Percentiles rank a stretch among this genome's conserved stretches.
Conservation (phyloP, 2,113 vertebrate species). For the Chascanopsetta lugubris region DNA sequence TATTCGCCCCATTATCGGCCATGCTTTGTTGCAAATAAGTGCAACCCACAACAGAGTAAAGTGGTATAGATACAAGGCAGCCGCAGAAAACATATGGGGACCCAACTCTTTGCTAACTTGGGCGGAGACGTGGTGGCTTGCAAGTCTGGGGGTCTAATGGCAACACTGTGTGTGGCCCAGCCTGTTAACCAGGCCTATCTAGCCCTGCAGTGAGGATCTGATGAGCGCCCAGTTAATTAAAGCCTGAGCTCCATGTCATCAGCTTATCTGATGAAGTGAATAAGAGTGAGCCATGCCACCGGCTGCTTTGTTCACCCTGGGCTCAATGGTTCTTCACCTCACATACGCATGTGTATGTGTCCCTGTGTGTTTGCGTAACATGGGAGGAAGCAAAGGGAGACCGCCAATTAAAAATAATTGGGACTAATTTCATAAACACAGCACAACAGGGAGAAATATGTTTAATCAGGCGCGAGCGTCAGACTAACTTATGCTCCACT, state of each 20-base stretch:
- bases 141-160: constrained; percentile 7
- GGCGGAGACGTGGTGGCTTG: constrained; percentile 9
- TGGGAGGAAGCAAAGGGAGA: constrained; percentile 61
- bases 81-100: constrained; percentile 14
- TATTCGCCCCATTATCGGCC: too few relatives aligned
- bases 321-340: constrained; percentile 20
- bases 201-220: constrained; percentile 29
- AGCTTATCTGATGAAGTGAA: constrained; percentile 71
- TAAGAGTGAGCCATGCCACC: constrained; percentile 38
- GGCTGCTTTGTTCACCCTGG: constrained; percentile 42
- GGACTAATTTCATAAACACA: constrained; percentile 73
- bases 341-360: constrained; percentile 24
- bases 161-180: constrained; percentile 56
- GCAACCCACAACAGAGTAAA: background rate
- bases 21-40: background rate
- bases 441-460: constrained; percentile 63
- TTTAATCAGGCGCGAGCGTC: constrained; percentile 72
- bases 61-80: background rate
- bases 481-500: constrained; percentile 59
- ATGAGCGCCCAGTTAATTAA: constrained; percentile 73
- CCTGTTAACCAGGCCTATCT: constrained; percentile 38
- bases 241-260: constrained; percentile 66
- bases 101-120: constrained; percentile 26
- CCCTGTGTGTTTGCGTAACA: constrained; percentile 46
- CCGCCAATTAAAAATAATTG: constrained; percentile 80